Base-by-base conservation (phyloP, 92 coral and sea anemone species). In the Bergia sp. region DNA sequence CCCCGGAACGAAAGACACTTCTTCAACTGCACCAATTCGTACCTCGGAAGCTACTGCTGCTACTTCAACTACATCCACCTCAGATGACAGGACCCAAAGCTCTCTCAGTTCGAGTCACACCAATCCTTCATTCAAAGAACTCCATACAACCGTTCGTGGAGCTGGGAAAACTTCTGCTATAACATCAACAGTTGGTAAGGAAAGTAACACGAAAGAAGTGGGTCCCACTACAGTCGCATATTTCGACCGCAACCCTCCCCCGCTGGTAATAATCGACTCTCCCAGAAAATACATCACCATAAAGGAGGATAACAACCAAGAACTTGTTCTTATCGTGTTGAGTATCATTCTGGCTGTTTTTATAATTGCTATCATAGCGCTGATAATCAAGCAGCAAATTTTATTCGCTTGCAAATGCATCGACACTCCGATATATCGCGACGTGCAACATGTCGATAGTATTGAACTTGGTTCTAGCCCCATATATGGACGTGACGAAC, bases 311-410 rank as follows among this genome's bases (percentile, higher is more conserved):
- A 90, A 89, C 89, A 92, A 95, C 71, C 98, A 95, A 79, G 95
- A 95, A 55, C 80, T 95, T n/a, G 96, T 95, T 65, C 96, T 93
- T n/a, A 95, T 95, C 80, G 88, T 95, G 74, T 87, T 95, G 9
- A 92, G 98, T 81, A 91, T 95, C 53, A 91, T 95, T 44, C 89
- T 95, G 15, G 96, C 96, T 44, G 81, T 95, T 3, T 93, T 95
- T 15, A 93, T 95, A 76, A 80, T 92, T 55, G 93, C 95, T 37
- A 95, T 95, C 42, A 86, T 91, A 38, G 86, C 90, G 72, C 95
- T 95, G 13, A 89, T 95, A 75, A 67, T 92, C 42, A 90, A 91
- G 67, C 96, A 93, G 83, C 94, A 92, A 49, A 79, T 94, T 64
- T 79, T 94, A 77, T 82, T 79, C 71, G 93, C 96, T 1, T 95